Conservation (phyloP, 2,113 vertebrate genomes). For the cat (Felis catus) region F.catus_Fca126_mat1.0 CM031420.1:135729001-135729500, state of each 20-base stretch:
- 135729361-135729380: not conserved
- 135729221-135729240: not conserved
- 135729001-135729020: too few species aligned
- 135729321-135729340: conserved; percentile 26
- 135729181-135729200: not conserved
- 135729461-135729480: not conserved
- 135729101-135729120: too few species aligned
- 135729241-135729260: conserved; percentile 23
- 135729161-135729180: not conserved
- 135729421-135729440: not conserved
- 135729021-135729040: too few species aligned
- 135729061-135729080: too few species aligned
- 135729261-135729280: not conserved
- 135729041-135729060: too few species aligned
- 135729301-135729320: not conserved
- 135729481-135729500: not conserved
- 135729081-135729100: too few species aligned
- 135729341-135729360: conserved; percentile 5
- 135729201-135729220: not conserved
- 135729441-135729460: not conserved
- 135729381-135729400: not conserved
- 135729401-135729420: not conserved
- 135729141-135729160: too few species aligned
- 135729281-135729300: not conserved
- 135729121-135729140: too few species aligned